A percentile compares a stretch with the other conserved stretches of the same genome.
phyloP scores from a whole-genome alignment of 2,888 invertebrate species.

The Stenodera caucasica region DNA sequence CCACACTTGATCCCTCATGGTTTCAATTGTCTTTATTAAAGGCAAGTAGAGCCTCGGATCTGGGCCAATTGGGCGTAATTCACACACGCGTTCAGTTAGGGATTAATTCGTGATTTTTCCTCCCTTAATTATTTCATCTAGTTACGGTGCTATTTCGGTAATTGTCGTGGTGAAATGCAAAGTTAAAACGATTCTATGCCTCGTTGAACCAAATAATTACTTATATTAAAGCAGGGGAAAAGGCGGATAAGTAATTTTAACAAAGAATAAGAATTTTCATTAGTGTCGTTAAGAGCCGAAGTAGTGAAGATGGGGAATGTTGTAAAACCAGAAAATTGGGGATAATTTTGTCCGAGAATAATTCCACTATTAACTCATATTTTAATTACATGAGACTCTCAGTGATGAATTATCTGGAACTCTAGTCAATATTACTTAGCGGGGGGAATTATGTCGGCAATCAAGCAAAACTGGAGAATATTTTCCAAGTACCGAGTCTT shows the following conservation, averaged over 20 bases:
- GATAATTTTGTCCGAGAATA: background rate
- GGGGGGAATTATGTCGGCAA: no score
- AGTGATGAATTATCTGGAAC: background rate
- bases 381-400: background rate
- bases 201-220: constrained; percentile 5
- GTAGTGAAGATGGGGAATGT: background rate
- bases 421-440: background rate
- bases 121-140: background rate
- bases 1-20: no score
- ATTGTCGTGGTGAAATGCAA: background rate
- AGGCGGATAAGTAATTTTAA: background rate
- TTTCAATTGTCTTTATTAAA: background rate
- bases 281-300: background rate
- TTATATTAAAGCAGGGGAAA: background rate
- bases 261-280: constrained; percentile 3
- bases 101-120: background rate
- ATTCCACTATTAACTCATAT: background rate
- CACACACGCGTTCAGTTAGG: background rate
- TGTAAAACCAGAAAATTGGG: background rate
- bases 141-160: background rate
- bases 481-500: no score
- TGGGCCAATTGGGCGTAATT: background rate
- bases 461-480: no score
- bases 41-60: background rate
- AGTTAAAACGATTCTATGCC: constrained; percentile 1